These are phyloP conservation scores for Neoarius graeffei DNA, from an alignment of 2,113 vertebrate genomes.

Conservation along the genomic window DNA sequence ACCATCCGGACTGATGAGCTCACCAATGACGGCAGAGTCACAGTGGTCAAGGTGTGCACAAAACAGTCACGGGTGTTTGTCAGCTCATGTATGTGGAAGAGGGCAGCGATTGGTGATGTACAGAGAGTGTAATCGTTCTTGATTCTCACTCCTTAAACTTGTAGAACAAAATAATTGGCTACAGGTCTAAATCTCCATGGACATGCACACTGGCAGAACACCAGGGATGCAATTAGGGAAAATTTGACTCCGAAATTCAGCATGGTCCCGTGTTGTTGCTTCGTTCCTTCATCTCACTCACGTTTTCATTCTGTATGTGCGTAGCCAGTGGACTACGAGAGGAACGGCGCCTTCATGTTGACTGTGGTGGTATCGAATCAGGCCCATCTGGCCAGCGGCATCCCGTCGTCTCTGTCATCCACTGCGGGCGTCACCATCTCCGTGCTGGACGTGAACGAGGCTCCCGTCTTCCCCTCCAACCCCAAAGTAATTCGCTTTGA, in stretches of 20 bases:
- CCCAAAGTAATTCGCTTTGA: slow-evolving; percentile 92
- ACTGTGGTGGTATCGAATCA: slow-evolving; percentile 96
- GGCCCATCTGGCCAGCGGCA: slow-evolving; percentile 90
- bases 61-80: too few species aligned
- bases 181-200: not conserved
- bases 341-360: slow-evolving; percentile 95
- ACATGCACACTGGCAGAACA: not conserved
- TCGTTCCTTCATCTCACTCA: not conserved
- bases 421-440: slow-evolving; percentile 95
- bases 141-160: not conserved
- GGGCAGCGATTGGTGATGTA: not conserved
- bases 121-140: not conserved
- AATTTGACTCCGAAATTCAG: not conserved
- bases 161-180: not conserved
- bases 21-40: slow-evolving; percentile 96
- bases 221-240: not conserved
- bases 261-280: not conserved
- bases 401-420: slow-evolving; percentile 94
- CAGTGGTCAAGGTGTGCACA: slow-evolving; percentile 85
- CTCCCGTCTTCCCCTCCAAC: slow-evolving; percentile 89
- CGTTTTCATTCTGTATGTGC: not conserved
- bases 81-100: not conserved
- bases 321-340: slow-evolving; percentile 94
- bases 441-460: slow-evolving; percentile 89
- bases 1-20: slow-evolving; percentile 87